Percentiles rank a stretch among this genome's conserved stretches.
Evolutionary conservation across 2,888 invertebrate genomes (phyloP).

Genomic region (Clitarchus hookeri): DNA sequence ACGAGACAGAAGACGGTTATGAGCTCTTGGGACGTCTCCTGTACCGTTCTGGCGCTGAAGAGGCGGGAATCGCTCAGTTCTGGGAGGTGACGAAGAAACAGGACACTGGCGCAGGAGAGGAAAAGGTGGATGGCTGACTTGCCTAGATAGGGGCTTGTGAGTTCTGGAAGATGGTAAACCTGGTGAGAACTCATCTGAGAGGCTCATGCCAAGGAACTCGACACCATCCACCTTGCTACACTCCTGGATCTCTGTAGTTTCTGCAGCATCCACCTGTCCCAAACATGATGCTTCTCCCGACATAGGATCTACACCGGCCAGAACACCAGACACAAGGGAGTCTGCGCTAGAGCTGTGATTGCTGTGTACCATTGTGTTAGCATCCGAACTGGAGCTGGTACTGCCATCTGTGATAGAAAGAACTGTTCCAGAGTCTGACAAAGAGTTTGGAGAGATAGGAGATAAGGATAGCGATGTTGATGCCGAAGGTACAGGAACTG

Average conservation of each 20-base stretch:
- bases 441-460: constrained; percentile 39
- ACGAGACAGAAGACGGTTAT: constrained; percentile 47
- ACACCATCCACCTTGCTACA: not conserved
- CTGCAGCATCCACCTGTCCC: too few species aligned
- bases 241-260: too few species aligned
- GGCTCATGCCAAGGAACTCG: constrained; percentile 6
- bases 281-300: not conserved
- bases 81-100: not conserved
- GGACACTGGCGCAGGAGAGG: constrained; percentile 20
- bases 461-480: constrained; percentile 33
- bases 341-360: constrained; percentile 38
- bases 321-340: constrained; percentile 33
- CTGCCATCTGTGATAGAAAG: constrained; percentile 35
- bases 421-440: constrained; percentile 39
- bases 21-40: constrained; percentile 52
- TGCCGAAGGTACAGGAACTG: constrained; percentile 29
- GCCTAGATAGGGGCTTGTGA: constrained; percentile 72
- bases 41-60: constrained; percentile 28
- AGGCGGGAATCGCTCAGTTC: not conserved
- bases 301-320: not conserved
- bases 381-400: constrained; percentile 38
- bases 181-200: constrained; percentile 31
- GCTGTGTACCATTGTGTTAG: constrained; percentile 34
- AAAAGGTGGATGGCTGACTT: constrained; percentile 60
- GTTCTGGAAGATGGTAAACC: constrained; percentile 28